phyloP scores from a whole-genome alignment of 2,113 vertebrate species.

The Pseudonaja textilis region DNA sequence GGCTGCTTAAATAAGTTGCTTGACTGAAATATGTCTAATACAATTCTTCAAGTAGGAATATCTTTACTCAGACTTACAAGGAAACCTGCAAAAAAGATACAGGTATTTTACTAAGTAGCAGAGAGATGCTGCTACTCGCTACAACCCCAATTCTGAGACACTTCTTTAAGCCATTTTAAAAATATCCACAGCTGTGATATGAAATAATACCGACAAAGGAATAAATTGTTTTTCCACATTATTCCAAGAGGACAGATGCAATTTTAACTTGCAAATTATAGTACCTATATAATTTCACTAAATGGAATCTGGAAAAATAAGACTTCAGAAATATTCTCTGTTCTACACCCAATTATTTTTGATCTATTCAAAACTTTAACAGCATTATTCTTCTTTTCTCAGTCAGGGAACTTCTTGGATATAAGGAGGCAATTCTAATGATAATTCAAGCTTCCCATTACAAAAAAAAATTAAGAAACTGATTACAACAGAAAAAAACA shows the following conservation, averaged over 20 bases:
- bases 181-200: background rate
- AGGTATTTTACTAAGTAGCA: background rate
- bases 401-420: background rate
- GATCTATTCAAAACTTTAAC: background rate
- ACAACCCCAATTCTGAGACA: background rate
- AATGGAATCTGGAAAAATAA: background rate
- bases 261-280: background rate
- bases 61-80: background rate
- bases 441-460: background rate
- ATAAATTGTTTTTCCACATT: background rate
- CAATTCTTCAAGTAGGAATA: background rate
- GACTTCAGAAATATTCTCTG: background rate
- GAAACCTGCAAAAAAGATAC: background rate
- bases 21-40: background rate
- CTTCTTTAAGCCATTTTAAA: background rate
- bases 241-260: background rate
- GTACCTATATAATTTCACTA: background rate
- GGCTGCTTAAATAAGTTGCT: background rate
- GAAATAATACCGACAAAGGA: background rate
- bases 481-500: background rate
- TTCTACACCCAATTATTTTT: background rate
- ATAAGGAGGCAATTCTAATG: background rate
- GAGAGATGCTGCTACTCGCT: background rate
- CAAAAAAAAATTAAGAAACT: background rate
- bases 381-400: background rate